phyloP scores from a whole-genome alignment of 37 sponge, comb jelly and placozoan genomes.

The Diacarnus erythraeanus region DNA sequence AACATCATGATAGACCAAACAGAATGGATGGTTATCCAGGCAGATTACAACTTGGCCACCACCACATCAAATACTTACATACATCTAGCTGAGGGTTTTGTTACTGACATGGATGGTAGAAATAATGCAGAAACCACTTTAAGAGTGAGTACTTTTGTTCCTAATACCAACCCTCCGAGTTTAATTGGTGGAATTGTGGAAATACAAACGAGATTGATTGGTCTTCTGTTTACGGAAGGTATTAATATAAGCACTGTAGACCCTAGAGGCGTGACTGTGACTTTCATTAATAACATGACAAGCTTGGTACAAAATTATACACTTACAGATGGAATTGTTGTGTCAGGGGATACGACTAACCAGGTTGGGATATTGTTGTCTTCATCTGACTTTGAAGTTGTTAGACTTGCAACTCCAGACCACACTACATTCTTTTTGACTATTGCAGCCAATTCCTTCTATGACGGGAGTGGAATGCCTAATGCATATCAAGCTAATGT shows the following conservation, averaged over 20 bases:
- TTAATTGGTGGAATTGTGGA: neutral
- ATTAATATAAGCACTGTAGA: neutral
- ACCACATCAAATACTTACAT: neutral
- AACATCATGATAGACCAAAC: neutral
- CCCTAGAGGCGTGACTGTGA: neutral
- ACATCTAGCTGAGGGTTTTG: neutral
- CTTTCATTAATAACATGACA: neutral
- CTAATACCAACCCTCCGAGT: neutral
- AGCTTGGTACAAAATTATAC: neutral
- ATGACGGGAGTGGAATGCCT: conserved; percentile 1
- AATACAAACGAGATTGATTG: neutral
- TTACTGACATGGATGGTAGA: neutral
- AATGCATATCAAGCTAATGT: neutral
- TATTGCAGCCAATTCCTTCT: neutral
- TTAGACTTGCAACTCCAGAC: neutral
- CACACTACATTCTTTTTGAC: neutral
- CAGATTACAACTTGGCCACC: neutral
- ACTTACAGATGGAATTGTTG: neutral
- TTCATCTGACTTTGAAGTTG: neutral
- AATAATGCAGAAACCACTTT: neutral
- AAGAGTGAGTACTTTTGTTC: neutral
- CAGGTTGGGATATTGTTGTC: neutral
- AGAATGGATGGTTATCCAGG: neutral
- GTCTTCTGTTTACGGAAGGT: neutral
- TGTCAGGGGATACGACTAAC: neutral